These are phyloP conservation scores for Plagiodera versicolora DNA, from an alignment of 2,888 invertebrate genomes.

Conservation along the genomic window DNA sequence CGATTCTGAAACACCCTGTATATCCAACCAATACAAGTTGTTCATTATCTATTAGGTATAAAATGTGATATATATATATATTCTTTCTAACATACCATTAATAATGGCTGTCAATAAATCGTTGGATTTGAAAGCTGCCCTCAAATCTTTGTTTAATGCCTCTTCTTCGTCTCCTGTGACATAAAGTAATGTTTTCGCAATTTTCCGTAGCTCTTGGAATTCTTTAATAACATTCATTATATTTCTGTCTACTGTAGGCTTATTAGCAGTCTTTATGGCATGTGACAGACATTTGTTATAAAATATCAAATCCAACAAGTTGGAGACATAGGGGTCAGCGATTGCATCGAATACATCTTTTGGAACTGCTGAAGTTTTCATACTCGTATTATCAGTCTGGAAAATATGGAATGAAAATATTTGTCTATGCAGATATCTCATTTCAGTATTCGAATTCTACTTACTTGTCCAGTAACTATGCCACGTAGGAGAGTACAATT, in stretches of 20 bases:
- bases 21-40: too few relatives aligned
- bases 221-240: conserved; percentile 20
- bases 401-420: neutral
- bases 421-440: too few relatives aligned
- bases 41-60: too few relatives aligned
- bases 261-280: conserved; percentile 6
- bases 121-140: conserved; percentile 38
- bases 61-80: too few relatives aligned
- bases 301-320: conserved; percentile 34
- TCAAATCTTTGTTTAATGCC: conserved; percentile 34
- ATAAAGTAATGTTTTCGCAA: conserved; percentile 34
- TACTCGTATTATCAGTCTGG: neutral
- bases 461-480: neutral
- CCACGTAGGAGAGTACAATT: neutral
- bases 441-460: neutral
- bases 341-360: conserved; percentile 10
- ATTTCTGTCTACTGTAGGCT: conserved; percentile 14
- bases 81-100: conserved; percentile 24
- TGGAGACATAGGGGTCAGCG: conserved; percentile 29
- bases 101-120: conserved; percentile 31
- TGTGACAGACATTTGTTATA: conserved; percentile 33
- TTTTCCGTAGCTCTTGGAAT: conserved; percentile 24
- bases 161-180: conserved; percentile 37
- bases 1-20: too few relatives aligned
- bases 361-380: neutral